Base-by-base conservation (phyloP, 1,140 invertebrate genomes). In the Hermatobates lingyangjiaoensis region DNA sequence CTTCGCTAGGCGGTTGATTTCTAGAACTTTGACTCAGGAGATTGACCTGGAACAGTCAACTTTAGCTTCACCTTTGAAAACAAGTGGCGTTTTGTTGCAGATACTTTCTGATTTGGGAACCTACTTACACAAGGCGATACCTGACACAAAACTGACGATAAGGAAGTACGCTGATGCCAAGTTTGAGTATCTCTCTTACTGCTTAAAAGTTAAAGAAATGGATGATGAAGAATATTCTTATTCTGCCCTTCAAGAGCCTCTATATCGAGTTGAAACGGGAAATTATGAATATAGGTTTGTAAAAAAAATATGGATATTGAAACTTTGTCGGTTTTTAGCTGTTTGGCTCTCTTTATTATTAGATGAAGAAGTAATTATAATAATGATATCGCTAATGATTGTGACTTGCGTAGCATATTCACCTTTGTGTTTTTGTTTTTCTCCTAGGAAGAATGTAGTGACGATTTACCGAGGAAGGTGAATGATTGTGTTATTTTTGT, bases 141-240 rank as follows among this genome's bases (percentile, higher is more conserved):
- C 94, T 1, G 95, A 98, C 62, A 98, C 94, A 0, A 84, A 91
- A 63, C 68, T 98, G 27, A 98, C 95, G 0, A 93, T 98, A 27
- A 85, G 88, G 59, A 96, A 96, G 63, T 98, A 98, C 67, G 87
- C 88, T 0, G 92, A 98, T 70, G 83, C 86, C 1, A 98, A 98
- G 69, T 98, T 97, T 70, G 93, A 97, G 64, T 98, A 98, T 68
- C 68, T 98, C 20, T 96, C 93, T 0, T 98, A 98, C 66, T 98
- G 94, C 65, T 68, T 98, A 38, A 98, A 98, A 73, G 85, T 89
- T 0, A 90, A 89, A 64, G 95, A 98, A 72, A 87, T 98, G 83
- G 94, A 98, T 62, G 95, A 98, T 66, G 94, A 98, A 65, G 94
- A 98, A 63, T 89, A 92, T 57, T 84, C 82, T 51, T 97, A 91